Evolutionary conservation across 2,113 vertebrate species (phyloP).

Genomic region (Maccullochella peelii): DNA sequence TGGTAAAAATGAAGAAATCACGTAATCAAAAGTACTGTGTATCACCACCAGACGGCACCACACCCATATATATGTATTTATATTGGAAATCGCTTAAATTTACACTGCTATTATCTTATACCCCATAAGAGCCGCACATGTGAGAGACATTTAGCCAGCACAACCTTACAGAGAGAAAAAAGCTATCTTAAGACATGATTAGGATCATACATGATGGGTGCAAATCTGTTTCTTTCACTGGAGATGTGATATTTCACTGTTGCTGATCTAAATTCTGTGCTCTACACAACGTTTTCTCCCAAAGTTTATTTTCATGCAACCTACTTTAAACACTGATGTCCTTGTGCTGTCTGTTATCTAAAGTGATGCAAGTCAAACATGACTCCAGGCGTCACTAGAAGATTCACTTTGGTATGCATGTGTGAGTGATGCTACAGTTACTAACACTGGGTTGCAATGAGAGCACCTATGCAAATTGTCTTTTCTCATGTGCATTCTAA

Average conservation of each 20-base stretch:
- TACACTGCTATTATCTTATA: not conserved
- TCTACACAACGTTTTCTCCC: not conserved
- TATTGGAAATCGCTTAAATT: too few relatives aligned
- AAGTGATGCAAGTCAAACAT: constrained; percentile 37
- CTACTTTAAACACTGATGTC: not conserved
- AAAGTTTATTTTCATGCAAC: constrained; percentile 23
- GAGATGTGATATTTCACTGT: not conserved
- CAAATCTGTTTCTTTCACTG: not conserved
- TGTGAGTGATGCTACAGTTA: not conserved
- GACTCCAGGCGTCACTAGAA: constrained; percentile 18
- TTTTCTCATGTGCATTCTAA: not conserved
- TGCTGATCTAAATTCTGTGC: constrained; percentile 20
- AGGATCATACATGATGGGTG: not conserved
- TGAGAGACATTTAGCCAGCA: not conserved
- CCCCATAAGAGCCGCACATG: not conserved
- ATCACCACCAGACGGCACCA: constrained; percentile 46
- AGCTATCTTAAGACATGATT: not conserved
- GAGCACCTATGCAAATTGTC: not conserved
- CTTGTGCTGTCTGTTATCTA: not conserved
- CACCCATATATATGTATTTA: too few relatives aligned
- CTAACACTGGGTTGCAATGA: not conserved
- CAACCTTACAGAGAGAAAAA: not conserved
- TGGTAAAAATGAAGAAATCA: not conserved
- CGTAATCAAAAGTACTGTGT: not conserved
- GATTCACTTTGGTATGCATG: not conserved